phyloP scores from a whole-genome alignment of 2,888 invertebrate species.

The Erynnis tages region DNA sequence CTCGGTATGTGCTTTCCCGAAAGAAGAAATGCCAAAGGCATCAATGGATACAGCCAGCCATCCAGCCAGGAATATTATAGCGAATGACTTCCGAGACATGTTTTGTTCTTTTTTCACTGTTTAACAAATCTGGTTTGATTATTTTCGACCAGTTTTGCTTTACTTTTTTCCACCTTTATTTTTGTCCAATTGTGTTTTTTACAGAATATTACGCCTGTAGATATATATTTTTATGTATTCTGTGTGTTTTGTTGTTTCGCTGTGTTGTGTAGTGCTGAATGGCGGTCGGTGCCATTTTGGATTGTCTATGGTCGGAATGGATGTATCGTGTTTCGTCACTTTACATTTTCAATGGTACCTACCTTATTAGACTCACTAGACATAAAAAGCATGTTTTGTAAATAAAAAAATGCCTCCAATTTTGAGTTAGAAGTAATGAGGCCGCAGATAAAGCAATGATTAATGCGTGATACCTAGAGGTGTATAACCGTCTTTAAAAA shows the following conservation, averaged over 20 bases:
- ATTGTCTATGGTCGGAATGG: neutral
- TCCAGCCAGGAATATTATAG: conserved; percentile 44
- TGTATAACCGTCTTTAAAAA: no score
- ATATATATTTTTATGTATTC: neutral
- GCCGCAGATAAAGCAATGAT: no score
- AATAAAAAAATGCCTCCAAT: no score
- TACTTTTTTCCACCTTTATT: no score
- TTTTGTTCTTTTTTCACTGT: conserved; percentile 17
- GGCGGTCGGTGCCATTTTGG: conserved; percentile 34
- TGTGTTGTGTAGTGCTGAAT: conserved; percentile 34
- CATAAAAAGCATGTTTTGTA: no score
- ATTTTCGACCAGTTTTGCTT: no score
- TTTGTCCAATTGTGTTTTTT: neutral
- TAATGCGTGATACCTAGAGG: no score
- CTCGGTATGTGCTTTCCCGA: conserved; percentile 70
- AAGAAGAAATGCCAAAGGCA: conserved; percentile 67
- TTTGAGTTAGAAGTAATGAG: no score
- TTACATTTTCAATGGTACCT: neutral
- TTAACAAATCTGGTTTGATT: neutral
- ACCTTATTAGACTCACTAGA: neutral
- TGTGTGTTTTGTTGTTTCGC: neutral
- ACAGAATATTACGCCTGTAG: no score
- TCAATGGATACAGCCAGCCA: conserved; percentile 42
- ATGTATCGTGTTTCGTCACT: neutral
- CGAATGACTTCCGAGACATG: conserved; percentile 31